phyloP scores from a whole-genome alignment of 2,888 invertebrate genomes.

The Creontiades dilutus region DNA sequence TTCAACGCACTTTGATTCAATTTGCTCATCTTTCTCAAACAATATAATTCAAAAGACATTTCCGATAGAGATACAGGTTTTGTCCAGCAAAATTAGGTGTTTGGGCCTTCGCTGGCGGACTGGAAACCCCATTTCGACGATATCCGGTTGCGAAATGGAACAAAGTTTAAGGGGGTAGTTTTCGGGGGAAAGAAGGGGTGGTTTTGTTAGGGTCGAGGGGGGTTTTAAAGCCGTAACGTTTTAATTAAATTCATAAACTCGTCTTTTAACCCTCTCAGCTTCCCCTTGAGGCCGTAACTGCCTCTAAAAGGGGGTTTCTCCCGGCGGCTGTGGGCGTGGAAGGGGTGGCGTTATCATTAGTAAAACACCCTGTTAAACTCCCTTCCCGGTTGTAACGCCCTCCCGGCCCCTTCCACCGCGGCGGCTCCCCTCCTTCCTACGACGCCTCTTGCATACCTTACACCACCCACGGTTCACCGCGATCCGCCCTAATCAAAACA shows the following conservation, averaged over 20 bases:
- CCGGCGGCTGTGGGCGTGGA: neutral
- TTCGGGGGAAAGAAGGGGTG: neutral
- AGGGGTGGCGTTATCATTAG: slow-evolving; percentile 9
- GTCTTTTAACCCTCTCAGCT: slow-evolving; percentile 69
- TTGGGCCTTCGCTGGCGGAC: too few species aligned
- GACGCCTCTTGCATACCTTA: neutral
- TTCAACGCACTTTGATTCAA: too few species aligned
- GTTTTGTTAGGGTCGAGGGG: neutral
- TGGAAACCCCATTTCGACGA: too few species aligned
- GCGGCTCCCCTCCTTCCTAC: too few species aligned
- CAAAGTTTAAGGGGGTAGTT: too few species aligned
- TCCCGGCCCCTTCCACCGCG: neutral
- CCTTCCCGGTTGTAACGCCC: neutral
- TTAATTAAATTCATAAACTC: slow-evolving; percentile 74
- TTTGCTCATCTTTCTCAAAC: too few species aligned
- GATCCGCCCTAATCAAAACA: slow-evolving; percentile 10
- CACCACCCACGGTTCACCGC: neutral
- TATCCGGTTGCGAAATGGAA: too few species aligned
- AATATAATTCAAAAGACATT: too few species aligned
- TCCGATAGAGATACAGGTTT: too few species aligned
- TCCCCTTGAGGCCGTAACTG: slow-evolving; percentile 31
- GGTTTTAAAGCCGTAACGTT: slow-evolving; percentile 19
- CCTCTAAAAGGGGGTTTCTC: neutral
- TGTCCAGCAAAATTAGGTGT: too few species aligned
- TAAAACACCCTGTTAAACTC: slow-evolving; percentile 43